Evolutionary conservation across 2,797 vertebrate species (phyloP).

Genomic region (Rhinatrema bivittatum): DNA sequence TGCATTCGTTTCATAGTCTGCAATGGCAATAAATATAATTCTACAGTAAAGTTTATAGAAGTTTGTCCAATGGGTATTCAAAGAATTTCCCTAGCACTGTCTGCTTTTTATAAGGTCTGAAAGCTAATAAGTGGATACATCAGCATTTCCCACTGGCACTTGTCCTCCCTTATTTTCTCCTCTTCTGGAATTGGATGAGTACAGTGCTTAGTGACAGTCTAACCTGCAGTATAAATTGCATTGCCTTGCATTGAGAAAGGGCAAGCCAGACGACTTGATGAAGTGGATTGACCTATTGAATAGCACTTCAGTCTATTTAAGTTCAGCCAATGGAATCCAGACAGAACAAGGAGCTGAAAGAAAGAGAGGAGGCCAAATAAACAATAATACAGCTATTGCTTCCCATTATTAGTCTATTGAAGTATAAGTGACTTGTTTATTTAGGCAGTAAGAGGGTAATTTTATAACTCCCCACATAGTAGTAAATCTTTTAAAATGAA

Average conservation of each 20-base stretch:
- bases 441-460: no score
- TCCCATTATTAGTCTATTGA: background rate
- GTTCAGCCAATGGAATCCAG: slow-evolving; percentile 42
- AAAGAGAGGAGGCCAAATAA: slow-evolving; percentile 4
- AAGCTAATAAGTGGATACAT: no score
- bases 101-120: no score
- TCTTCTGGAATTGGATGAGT: slow-evolving; percentile 62
- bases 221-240: slow-evolving; percentile 65
- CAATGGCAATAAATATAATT: no score
- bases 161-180: slow-evolving; percentile 29
- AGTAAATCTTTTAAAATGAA: no score
- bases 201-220: slow-evolving; percentile 59
- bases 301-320: slow-evolving; percentile 67
- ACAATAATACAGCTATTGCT: background rate
- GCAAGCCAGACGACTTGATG: slow-evolving; percentile 66
- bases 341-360: background rate
- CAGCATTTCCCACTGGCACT: no score
- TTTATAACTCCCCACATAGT: no score
- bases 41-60: no score
- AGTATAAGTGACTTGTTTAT: no score
- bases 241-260: slow-evolving; percentile 62
- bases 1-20: no score
- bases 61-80: no score
- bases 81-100: no score
- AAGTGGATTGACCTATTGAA: slow-evolving; percentile 67